Conservation (phyloP, 2,888 invertebrate species). For the Heliconius sara region DNA sequence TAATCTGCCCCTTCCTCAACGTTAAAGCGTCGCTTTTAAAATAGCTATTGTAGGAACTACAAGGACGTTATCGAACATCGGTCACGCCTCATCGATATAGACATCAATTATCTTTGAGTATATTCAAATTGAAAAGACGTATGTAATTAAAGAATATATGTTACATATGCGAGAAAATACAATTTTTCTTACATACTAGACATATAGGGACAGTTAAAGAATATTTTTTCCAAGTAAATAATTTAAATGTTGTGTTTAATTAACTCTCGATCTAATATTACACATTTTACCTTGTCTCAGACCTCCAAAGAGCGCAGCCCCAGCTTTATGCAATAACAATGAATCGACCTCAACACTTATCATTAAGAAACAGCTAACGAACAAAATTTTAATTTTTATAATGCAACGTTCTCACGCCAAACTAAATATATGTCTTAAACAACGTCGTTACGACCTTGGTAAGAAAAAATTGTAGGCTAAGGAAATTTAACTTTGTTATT, state of each 20-base stretch:
- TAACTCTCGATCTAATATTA: conserved; percentile 60
- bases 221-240: not conserved
- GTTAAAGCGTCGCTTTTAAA: conserved; percentile 48
- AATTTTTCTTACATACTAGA: not conserved
- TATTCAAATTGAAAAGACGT: not conserved
- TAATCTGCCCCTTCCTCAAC: conserved; percentile 49
- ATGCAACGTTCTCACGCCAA: conserved; percentile 73
- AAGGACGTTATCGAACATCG: conserved; percentile 60
- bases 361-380: conserved; percentile 67
- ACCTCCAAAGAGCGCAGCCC: conserved; percentile 60
- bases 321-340: conserved; percentile 65
- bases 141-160: not conserved
- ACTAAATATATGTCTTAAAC: conserved; percentile 58
- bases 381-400: conserved; percentile 68
- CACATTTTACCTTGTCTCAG: conserved; percentile 71
- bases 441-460: conserved; percentile 61
- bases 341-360: conserved; percentile 71
- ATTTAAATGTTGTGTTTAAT: conserved; percentile 38
- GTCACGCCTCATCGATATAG: conserved; percentile 65
- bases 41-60: conserved; percentile 57
- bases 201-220: not conserved
- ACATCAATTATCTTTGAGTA: conserved; percentile 67
- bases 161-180: not conserved
- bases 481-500: conserved; percentile 60
- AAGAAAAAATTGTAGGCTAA: conserved; percentile 45